Percentiles rank a stretch among this genome's conserved stretches.
Evolutionary conservation across 2,888 invertebrate species (phyloP).

Genomic region (Leucoma salicis): DNA sequence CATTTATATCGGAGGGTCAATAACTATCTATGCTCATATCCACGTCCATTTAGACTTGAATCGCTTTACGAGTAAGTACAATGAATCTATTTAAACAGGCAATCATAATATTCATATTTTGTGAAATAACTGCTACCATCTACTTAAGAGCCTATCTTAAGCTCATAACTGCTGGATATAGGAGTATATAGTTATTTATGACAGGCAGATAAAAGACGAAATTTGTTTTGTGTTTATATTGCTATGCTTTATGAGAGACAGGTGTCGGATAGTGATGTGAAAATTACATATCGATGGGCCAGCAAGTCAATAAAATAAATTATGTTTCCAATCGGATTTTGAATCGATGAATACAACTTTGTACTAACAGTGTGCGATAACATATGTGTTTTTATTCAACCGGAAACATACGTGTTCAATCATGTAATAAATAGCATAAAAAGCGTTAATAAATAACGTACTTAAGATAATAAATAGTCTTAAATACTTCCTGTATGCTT

Average conservation of each 20-base stretch:
- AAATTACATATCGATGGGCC: neutral
- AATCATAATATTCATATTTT: too few relatives aligned
- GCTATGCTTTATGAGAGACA: slow-evolving; percentile 56
- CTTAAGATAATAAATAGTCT: neutral
- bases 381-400: neutral
- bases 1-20: too few relatives aligned
- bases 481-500: neutral
- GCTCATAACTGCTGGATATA: slow-evolving; percentile 30
- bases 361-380: neutral
- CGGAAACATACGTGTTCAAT: neutral
- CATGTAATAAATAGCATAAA: neutral
- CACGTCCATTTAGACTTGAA: too few relatives aligned
- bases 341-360: neutral
- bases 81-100: too few relatives aligned
- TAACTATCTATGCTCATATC: too few relatives aligned
- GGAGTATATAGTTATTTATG: slow-evolving; percentile 36
- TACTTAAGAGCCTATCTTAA: slow-evolving; percentile 30
- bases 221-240: slow-evolving; percentile 51
- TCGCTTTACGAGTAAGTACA: too few relatives aligned
- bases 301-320: too few relatives aligned
- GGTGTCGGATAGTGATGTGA: slow-evolving; percentile 38
- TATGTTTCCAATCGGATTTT: too few relatives aligned
- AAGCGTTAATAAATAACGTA: neutral
- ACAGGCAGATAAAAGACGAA: slow-evolving; percentile 48
- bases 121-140: too few relatives aligned